These are phyloP conservation scores for Sternotherus odoratus DNA, from an alignment of 2,797 vertebrate genomes.

Conservation along the genomic window DNA sequence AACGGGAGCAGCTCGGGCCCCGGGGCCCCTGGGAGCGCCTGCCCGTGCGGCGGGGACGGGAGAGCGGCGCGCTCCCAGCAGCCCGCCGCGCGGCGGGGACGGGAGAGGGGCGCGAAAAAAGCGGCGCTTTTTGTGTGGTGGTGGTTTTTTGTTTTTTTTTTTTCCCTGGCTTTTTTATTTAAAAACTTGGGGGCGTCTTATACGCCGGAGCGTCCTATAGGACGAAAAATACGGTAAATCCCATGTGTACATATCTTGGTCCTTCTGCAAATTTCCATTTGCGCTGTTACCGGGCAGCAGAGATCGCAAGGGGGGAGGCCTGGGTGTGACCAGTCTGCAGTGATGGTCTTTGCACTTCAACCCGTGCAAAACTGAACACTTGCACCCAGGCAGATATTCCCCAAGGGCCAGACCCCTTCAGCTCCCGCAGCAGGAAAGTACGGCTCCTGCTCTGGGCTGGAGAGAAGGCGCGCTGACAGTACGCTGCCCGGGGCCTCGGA, in stretches of 20 bases:
- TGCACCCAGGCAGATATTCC: neutral
- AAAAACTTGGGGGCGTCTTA: no score
- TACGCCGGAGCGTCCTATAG: no score
- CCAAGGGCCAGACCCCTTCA: slow-evolving; percentile 36
- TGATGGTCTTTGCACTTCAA: neutral
- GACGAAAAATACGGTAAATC: no score
- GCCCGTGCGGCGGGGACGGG: no score
- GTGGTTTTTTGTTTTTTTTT: no score
- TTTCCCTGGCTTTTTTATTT: no score
- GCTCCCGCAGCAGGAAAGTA: slow-evolving; percentile 62
- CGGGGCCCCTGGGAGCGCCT: no score
- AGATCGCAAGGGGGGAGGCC: neutral
- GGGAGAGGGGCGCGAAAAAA: no score
- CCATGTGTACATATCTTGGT: neutral
- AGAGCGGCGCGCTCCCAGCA: no score
- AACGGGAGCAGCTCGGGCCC: no score
- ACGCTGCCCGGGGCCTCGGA: slow-evolving; percentile 57
- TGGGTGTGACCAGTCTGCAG: neutral
- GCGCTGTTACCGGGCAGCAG: neutral
- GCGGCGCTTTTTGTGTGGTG: no score
- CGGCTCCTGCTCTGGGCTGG: slow-evolving; percentile 59
- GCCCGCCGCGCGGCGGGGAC: no score
- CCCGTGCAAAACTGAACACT: neutral
- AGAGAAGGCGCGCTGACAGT: slow-evolving; percentile 67
- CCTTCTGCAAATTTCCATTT: neutral